phyloP scores from a whole-genome alignment of 2,888 invertebrate species.

The Eretmocerus hayati region DNA sequence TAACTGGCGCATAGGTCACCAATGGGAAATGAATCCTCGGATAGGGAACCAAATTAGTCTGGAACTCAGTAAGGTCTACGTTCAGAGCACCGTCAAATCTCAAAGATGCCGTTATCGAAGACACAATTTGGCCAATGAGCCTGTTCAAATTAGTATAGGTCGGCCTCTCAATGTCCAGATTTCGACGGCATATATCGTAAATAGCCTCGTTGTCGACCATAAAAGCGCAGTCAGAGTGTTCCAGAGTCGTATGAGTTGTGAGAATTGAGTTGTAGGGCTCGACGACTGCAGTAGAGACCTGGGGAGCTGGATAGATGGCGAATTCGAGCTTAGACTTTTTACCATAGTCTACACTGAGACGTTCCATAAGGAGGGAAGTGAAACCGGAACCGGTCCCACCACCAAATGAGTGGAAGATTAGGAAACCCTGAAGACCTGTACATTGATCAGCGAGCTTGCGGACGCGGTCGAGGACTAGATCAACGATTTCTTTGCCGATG shows the following conservation, averaged over 20 bases:
- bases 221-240: constrained; percentile 93
- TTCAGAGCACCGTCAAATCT: constrained; percentile 90
- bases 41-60: constrained; percentile 90
- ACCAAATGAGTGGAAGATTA: constrained; percentile 93
- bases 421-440: constrained; percentile 85
- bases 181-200: constrained; percentile 88
- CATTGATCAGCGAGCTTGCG: constrained; percentile 86
- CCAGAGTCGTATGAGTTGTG: constrained; percentile 92
- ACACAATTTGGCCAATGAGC: constrained; percentile 90
- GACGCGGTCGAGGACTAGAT: constrained; percentile 79
- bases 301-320: constrained; percentile 93
- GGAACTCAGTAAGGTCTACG: constrained; percentile 91
- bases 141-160: constrained; percentile 95
- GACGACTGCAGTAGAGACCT: constrained; percentile 82
- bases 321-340: constrained; percentile 95
- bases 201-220: constrained; percentile 91
- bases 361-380: constrained; percentile 94
- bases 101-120: constrained; percentile 85
- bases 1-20: constrained; percentile 85
- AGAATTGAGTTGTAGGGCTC: constrained; percentile 96
- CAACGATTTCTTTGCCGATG: constrained; percentile 90
- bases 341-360: constrained; percentile 94
- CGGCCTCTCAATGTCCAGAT: constrained; percentile 92
- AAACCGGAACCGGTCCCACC: constrained; percentile 95
- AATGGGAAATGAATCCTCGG: constrained; percentile 93